Evolutionary conservation across 1,140 invertebrate genomes (phyloP), one percentile per base, ranked within the genome.

Genomic region (Drosophila punjabiensis): DNA sequence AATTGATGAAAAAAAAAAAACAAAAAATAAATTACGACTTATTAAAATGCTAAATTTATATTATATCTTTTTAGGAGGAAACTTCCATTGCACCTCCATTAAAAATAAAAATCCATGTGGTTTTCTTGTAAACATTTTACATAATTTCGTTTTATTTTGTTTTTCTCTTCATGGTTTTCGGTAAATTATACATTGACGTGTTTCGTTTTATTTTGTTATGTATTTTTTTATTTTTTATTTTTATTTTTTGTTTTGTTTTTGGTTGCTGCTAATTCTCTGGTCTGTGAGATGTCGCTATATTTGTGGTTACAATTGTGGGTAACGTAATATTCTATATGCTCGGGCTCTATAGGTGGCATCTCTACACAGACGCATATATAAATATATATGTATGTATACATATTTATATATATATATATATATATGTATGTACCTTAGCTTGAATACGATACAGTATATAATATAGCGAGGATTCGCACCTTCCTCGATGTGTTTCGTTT

Each of bases 91-190:
- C 2, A 24, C 3, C 3, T 24, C 24, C 24, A 24, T 39, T 0
- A 39, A 13, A 18, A 3, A 43, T 43, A 11, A 33, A 63, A 33
- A 45, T 14, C 0, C 45, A 3, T 10, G 0, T 24, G 11, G 13
- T 14, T 28, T 64, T 59, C 58, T 77, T 88, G 80, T 87, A 87
- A 88, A 88, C 79, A 70, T 84, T 87, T 77, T 78, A 75, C 83
- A 89, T 89, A 83, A 74, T 88, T 83, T 68, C 65, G 41, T 69
- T 87, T 80, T 88, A 88, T 87, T 87, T 60, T 39, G 52, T 65
- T 65, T 48, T 30, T 47, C 33, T 58, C 35, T 62, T 43, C 48
- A 63, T 60, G 48, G 16, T 41, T 43, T 56, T 78, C 68, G 48
- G 68, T 48, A 73, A 63, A 68, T 70, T 81, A 78, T 86, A 75